A percentile compares a stretch with the other conserved stretches of the same genome.
Evolutionary conservation across 2,113 vertebrate genomes (phyloP).

Genomic region (Holacanthus passer): DNA sequence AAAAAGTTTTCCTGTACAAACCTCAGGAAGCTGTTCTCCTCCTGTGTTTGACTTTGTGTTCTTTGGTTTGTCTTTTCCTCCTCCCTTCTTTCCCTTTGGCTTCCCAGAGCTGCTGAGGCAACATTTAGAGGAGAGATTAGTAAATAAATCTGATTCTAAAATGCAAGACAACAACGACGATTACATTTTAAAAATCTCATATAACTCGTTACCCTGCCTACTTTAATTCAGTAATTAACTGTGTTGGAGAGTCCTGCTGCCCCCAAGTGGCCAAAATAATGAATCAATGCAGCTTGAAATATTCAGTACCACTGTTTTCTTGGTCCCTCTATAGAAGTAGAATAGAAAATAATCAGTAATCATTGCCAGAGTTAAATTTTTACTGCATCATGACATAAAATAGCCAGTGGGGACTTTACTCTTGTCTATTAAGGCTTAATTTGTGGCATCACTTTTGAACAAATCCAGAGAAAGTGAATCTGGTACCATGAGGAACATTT

Average conservation of each 20-base stretch:
- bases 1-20: constrained; percentile 64
- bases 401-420: too few species aligned
- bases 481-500: not conserved
- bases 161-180: not conserved
- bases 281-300: not conserved
- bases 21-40: constrained; percentile 83
- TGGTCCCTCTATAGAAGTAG: not conserved
- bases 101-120: constrained; percentile 82
- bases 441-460: not conserved
- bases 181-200: not conserved
- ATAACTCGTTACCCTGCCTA: not conserved
- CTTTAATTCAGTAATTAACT: not conserved
- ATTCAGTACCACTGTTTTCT: not conserved
- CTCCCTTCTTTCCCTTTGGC: constrained; percentile 89
- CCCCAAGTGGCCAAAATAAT: not conserved
- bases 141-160: not conserved
- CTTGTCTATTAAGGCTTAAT: not conserved
- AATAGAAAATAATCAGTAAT: not conserved
- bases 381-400: not conserved
- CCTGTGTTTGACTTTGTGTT: constrained; percentile 68
- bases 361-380: not conserved
- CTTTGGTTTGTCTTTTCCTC: constrained; percentile 89
- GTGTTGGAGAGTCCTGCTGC: constrained; percentile 6
- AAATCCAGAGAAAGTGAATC: not conserved
- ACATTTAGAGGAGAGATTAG: not conserved